Evolutionary conservation across 1,140 invertebrate genomes (phyloP), one percentile per base, ranked within the genome.

Genomic region (Oreohelix idahoensis): DNA sequence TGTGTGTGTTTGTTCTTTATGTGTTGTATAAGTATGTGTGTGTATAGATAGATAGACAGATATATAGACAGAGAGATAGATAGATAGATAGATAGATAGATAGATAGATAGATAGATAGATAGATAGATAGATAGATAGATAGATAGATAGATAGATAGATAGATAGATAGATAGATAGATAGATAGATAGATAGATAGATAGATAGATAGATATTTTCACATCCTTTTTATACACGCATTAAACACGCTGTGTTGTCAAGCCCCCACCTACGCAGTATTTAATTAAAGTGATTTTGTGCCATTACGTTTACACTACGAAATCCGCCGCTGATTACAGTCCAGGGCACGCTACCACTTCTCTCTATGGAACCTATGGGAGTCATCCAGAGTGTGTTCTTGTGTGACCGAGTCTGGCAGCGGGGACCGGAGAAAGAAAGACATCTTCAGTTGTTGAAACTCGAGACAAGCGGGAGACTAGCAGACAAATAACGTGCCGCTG

Each of bases 381-480:
- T 66, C 63, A 35, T 32, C 63, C n/a, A 29, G 29, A 10, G 63
- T 66, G 63, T 58, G 53, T 58, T 58, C 63, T 32, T 29, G 63
- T 66, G n/a, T 29, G 29, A 15, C 45, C 45, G 15, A 36, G 26
- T 51, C 49, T 77, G 42, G 45, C 51, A 77, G 32, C 51, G 75
- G 11, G 42, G 49, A 45, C 51, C 49, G 32, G 23, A 45, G 75
- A 53, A 77, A 77, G 75, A 77, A 51, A 35, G 75, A n/a, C 75
- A 45, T 51, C 35, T 29, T 58, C 45, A 51, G 42, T 23, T 36
- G 32, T 53, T 36, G 42, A 35, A 51, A 77, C 45, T 45, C 36
- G 42, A 51, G 42, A 77, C 75, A 5, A 51, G 15, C 45, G 49
- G 17, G 49, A 77, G 49, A 53, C 49, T 45, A 23, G 4, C 36